Percentiles rank a stretch among this genome's conserved stretches.
These are phyloP conservation scores for Hyles euphorbiae DNA, from an alignment of 1,140 invertebrate species.

Conservation along the genomic window DNA sequence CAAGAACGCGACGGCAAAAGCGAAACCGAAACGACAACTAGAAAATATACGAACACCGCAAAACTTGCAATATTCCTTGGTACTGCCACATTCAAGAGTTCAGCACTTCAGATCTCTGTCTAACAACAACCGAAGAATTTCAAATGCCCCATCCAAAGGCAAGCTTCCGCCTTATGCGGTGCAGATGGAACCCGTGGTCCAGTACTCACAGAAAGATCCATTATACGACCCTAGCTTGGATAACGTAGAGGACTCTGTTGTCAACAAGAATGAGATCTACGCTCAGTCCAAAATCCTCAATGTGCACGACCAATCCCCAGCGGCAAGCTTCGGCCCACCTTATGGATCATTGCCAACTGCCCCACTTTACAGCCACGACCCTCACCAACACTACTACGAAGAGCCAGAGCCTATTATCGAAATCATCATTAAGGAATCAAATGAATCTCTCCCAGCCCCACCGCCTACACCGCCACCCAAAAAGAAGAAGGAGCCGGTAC, in stretches of 20 bases:
- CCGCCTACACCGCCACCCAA: constrained; percentile 75
- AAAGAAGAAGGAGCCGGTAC: constrained; percentile 87
- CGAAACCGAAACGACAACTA: constrained; percentile 70
- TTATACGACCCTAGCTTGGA: constrained; percentile 78
- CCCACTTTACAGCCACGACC: constrained; percentile 68
- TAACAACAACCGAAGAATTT: constrained; percentile 67
- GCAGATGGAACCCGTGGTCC: constrained; percentile 86
- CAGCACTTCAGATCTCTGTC: constrained; percentile 64
- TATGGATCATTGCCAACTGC: constrained; percentile 69
- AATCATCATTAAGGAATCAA: constrained; percentile 93
- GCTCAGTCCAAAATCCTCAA: constrained; percentile 74
- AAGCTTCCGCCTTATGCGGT: constrained; percentile 83
- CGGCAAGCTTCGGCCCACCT: constrained; percentile 59
- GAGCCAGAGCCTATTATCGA: constrained; percentile 93
- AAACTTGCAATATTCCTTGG: constrained; percentile 76
- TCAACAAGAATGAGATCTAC: constrained; percentile 72
- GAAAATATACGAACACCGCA: constrained; percentile 74
- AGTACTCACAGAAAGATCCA: constrained; percentile 86
- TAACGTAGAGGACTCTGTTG: constrained; percentile 58
- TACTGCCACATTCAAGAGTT: constrained; percentile 73
- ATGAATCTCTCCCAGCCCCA: constrained; percentile 85
- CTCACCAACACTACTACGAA: constrained; percentile 80
- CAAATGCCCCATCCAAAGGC: constrained; percentile 62
- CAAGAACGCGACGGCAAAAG: constrained; percentile 65
- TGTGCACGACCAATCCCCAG: constrained; percentile 74